Percentiles rank a stretch among this genome's conserved stretches.
Conservation (phyloP, 2,888 invertebrate species). For the Electrophaes corylata region DNA sequence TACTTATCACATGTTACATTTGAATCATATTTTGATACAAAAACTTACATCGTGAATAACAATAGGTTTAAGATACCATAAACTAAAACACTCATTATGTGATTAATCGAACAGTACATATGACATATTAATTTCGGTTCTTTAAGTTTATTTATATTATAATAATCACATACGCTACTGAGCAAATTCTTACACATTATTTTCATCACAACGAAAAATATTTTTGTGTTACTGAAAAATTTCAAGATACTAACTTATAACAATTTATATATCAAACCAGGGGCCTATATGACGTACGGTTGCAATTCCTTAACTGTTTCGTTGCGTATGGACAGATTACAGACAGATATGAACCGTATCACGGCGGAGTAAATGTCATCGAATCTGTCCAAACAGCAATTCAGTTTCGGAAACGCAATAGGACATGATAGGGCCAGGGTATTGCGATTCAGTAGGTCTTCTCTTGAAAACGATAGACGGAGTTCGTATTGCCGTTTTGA, state of each 20-base stretch:
- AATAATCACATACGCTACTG: conserved; percentile 31
- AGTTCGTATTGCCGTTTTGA: too few species aligned
- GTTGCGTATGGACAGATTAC: too few species aligned
- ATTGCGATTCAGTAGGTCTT: too few species aligned
- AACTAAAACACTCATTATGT: conserved; percentile 37
- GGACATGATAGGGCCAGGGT: too few species aligned
- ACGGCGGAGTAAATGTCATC: too few species aligned
- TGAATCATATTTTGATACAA: background rate
- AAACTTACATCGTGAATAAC: conserved; percentile 28
- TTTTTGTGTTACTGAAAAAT: conserved; percentile 16
- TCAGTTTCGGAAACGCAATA: too few species aligned
- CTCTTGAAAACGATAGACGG: too few species aligned
- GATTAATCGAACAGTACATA: conserved; percentile 38
- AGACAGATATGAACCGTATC: too few species aligned
- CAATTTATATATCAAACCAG: too few species aligned
- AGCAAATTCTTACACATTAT: conserved; percentile 15
- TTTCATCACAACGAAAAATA: conserved; percentile 7
- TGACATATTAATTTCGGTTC: conserved; percentile 40
- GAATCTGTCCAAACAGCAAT: too few species aligned
- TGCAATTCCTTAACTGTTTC: too few species aligned
- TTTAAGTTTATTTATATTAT: conserved; percentile 40
- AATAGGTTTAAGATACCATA: conserved; percentile 19
- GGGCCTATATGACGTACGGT: too few species aligned
- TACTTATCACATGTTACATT: background rate
- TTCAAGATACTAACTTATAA: background rate